Conservation (phyloP, 2,797 vertebrate genomes). For the Ataeniobius toweri region DNA sequence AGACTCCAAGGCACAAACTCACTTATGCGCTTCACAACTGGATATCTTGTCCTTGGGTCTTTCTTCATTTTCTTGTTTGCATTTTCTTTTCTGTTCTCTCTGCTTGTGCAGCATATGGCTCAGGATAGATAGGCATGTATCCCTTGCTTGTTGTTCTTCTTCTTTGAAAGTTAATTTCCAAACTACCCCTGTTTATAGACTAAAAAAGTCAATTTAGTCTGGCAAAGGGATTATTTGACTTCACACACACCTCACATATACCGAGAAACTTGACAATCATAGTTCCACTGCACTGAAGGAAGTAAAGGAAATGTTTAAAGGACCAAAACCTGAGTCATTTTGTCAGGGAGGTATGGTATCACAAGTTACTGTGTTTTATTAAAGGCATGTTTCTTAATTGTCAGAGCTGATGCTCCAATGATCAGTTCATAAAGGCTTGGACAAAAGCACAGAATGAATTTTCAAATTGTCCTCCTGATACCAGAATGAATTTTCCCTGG, state of each 20-base stretch:
- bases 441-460: conserved; percentile 73
- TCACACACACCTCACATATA: conserved; percentile 49
- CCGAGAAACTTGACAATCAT: conserved; percentile 55
- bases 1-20: conserved; percentile 34
- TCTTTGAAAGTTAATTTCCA: conserved; percentile 55
- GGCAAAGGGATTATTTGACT: conserved; percentile 66
- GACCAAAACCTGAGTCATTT: conserved; percentile 39
- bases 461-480: conserved; percentile 72
- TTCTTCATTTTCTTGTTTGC: conserved; percentile 28
- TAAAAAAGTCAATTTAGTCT: conserved; percentile 54
- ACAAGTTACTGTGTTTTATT: conserved; percentile 63
- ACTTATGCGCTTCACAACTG: conserved; percentile 32
- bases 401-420: conserved; percentile 69
- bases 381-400: conserved; percentile 55
- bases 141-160: conserved; percentile 45
- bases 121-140: conserved; percentile 56
- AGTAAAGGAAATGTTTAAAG: conserved; percentile 59
- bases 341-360: conserved; percentile 61
- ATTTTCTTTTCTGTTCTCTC: conserved; percentile 31
- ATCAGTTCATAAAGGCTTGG: conserved; percentile 69
- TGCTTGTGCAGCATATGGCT: conserved; percentile 52
- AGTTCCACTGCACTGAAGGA: conserved; percentile 47
- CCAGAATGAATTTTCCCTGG: conserved; percentile 72
- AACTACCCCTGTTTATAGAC: conserved; percentile 38
- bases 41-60: conserved; percentile 25